Conservation (phyloP, 1,140 invertebrate species). For the Calliphora vicina region DNA sequence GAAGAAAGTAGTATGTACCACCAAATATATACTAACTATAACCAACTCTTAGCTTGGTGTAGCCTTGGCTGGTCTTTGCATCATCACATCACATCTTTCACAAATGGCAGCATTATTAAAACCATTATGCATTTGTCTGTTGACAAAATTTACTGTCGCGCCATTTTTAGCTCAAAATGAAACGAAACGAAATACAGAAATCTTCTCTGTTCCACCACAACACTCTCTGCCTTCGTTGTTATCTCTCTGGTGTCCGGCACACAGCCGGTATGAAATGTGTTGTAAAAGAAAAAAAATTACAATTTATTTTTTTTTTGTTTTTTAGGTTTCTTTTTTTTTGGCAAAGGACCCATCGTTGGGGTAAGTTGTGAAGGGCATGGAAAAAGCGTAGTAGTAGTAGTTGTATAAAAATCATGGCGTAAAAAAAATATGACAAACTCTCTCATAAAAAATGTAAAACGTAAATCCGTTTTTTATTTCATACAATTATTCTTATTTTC, state of each 20-base stretch:
- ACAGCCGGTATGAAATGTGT: not conserved
- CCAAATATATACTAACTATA: no score
- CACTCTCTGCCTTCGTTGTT: not conserved
- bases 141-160: conserved; percentile 23
- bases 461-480: conserved; percentile 61
- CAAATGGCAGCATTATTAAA: conserved; percentile 19
- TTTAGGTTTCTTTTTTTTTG: no score
- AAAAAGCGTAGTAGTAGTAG: conserved; percentile 7
- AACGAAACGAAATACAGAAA: not conserved
- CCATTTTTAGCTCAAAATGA: conserved; percentile 6
- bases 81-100: not conserved
- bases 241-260: conserved; percentile 5
- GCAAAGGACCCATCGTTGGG: no score
- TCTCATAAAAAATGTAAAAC: conserved; percentile 53
- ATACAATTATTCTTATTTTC: conserved; percentile 56
- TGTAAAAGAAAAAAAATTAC: not conserved
- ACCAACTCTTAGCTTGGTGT: not conserved
- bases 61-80: not conserved
- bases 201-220: not conserved
- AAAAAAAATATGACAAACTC: conserved; percentile 40
- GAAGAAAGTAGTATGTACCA: not conserved
- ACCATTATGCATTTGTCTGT: conserved; percentile 29
- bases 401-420: conserved; percentile 35
- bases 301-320: not conserved
- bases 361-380: no score